Percentiles rank a stretch among this genome's conserved stretches.
Evolutionary conservation across 2,797 vertebrate species (phyloP).

Genomic region (Ceyx erithaca): DNA sequence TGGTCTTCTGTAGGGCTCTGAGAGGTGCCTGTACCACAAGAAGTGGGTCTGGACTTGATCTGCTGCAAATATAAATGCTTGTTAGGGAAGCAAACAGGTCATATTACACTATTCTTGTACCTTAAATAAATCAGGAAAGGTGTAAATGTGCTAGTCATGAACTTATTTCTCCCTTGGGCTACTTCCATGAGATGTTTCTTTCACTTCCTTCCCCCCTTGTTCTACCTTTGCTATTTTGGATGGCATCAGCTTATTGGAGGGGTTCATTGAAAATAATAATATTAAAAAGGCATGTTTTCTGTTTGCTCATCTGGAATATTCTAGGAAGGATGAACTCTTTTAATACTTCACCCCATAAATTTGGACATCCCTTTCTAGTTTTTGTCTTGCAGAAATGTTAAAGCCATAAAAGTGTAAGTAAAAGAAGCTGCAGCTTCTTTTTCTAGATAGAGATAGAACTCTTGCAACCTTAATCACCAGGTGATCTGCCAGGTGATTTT

Average conservation of each 20-base stretch:
- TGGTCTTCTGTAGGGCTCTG: neutral
- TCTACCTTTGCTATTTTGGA: slow-evolving; percentile 1
- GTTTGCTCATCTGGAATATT: neutral
- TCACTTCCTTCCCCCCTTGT: neutral
- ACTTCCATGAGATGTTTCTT: slow-evolving; percentile 47
- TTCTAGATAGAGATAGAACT: neutral
- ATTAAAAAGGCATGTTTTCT: slow-evolving; percentile 5
- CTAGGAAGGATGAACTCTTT: neutral
- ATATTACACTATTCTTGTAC: slow-evolving; percentile 54
- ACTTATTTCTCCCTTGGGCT: slow-evolving; percentile 65
- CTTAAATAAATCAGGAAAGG: slow-evolving; percentile 70
- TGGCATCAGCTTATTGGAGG: neutral
- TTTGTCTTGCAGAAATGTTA: neutral
- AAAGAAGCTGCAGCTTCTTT: neutral
- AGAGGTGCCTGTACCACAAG: neutral
- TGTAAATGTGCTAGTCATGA: slow-evolving; percentile 66
- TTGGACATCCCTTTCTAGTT: neutral
- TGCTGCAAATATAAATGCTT: slow-evolving; percentile 22
- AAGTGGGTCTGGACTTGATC: slow-evolving; percentile 57
- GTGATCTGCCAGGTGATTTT: neutral
- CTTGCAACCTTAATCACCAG: neutral
- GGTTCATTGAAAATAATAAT: neutral
- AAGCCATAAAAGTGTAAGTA: neutral
- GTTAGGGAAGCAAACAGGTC: slow-evolving; percentile 60
- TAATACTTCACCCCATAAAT: slow-evolving; percentile 8